A percentile compares a stretch with the other conserved stretches of the same genome.
Conservation (phyloP, 2,888 invertebrate genomes). For the Loripinus fragilis region DNA sequence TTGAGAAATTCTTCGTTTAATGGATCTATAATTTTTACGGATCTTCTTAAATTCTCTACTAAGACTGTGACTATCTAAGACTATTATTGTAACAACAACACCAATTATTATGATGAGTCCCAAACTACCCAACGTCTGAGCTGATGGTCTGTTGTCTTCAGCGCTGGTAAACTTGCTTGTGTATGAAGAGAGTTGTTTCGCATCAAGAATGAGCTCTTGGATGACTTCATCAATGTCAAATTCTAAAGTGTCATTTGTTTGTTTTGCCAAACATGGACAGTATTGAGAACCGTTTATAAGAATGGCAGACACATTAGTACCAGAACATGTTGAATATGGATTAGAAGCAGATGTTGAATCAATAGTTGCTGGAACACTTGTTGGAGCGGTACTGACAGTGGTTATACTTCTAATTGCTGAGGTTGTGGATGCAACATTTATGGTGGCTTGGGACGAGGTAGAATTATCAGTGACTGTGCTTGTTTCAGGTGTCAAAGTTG, state of each 20-base stretch:
- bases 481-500: neutral
- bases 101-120: slow-evolving; percentile 29
- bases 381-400: neutral
- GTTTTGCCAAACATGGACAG: slow-evolving; percentile 31
- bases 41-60: slow-evolving; percentile 30
- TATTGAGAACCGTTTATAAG: slow-evolving; percentile 33
- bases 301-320: neutral
- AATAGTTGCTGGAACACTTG: neutral
- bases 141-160: slow-evolving; percentile 37
- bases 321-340: neutral
- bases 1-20: slow-evolving; percentile 36
- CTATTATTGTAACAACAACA: slow-evolving; percentile 26
- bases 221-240: slow-evolving; percentile 34
- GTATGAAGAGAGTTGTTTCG: slow-evolving; percentile 34
- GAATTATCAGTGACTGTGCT: neutral
- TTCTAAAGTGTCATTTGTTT: neutral
- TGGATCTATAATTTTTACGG: slow-evolving; percentile 27
- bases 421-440: neutral
- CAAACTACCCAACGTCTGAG: slow-evolving; percentile 39
- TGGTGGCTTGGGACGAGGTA: neutral
- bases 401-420: no score
- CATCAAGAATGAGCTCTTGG: slow-evolving; percentile 35
- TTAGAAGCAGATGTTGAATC: neutral
- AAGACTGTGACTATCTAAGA: slow-evolving; percentile 39
- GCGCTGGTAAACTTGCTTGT: slow-evolving; percentile 46